Evolutionary conservation across 1,140 invertebrate species (phyloP).

Genomic region (Drosophila sulfurigaster): DNA sequence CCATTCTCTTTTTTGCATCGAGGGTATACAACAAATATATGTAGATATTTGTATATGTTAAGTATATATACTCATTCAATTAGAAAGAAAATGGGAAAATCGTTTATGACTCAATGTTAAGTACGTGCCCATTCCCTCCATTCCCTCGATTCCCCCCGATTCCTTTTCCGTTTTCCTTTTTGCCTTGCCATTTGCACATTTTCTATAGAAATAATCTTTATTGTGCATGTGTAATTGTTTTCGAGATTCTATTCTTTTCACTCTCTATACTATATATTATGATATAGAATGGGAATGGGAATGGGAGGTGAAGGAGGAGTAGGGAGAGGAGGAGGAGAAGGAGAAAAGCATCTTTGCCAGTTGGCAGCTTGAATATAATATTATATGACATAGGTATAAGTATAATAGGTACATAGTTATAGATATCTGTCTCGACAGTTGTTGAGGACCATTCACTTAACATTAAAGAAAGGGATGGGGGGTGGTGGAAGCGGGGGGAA

Average conservation of each 20-base stretch:
- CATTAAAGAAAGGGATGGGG: not conserved
- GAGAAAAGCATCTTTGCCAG: conserved; percentile 11
- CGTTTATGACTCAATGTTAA: conserved; percentile 65
- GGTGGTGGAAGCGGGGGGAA: too few relatives aligned
- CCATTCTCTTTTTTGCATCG: not conserved
- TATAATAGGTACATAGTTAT: conserved; percentile 34
- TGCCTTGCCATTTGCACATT: conserved; percentile 3
- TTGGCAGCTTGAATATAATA: conserved; percentile 34
- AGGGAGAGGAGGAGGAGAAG: not conserved
- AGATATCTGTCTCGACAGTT: conserved; percentile 61
- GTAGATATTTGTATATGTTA: conserved; percentile 36
- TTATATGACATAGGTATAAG: conserved; percentile 22
- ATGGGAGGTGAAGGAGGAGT: not conserved
- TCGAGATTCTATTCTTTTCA: conserved; percentile 44
- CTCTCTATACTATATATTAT: conserved; percentile 12
- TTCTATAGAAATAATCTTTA: conserved; percentile 65
- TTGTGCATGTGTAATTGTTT: conserved; percentile 74
- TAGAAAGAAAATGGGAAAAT: conserved; percentile 69
- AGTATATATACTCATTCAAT: conserved; percentile 70
- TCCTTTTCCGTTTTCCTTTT: not conserved
- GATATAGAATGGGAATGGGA: not conserved
- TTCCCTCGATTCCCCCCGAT: conserved; percentile 1
- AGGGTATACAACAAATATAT: conserved; percentile 4
- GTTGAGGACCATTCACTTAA: conserved; percentile 42
- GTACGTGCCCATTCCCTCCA: conserved; percentile 27